Percentiles rank a stretch among this genome's conserved stretches.
phyloP scores from a whole-genome alignment of 2,113 vertebrate species.

The Tautogolabrus adspersus region DNA sequence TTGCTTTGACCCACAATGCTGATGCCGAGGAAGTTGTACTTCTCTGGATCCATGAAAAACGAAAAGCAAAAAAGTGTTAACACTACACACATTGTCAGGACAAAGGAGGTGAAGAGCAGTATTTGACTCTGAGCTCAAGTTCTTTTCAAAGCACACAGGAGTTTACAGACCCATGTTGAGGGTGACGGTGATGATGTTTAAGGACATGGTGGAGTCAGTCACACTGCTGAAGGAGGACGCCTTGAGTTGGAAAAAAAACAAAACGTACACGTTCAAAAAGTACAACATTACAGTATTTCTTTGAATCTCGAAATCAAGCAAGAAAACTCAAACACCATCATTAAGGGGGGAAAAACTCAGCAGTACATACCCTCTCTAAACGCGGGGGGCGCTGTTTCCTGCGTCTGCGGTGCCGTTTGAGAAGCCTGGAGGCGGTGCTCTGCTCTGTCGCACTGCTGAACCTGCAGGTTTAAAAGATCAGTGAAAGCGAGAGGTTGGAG shows the following conservation, averaged over 20 bases:
- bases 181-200: conserved; percentile 94
- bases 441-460: conserved; percentile 93
- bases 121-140: neutral
- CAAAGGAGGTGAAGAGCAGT: neutral
- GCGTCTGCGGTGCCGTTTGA: conserved; percentile 89
- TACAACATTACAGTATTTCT: no score
- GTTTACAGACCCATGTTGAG: conserved; percentile 91
- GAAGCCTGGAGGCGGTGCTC: conserved; percentile 89
- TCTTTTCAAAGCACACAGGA: neutral
- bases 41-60: conserved; percentile 80
- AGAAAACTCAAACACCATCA: neutral
- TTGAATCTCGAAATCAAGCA: no score
- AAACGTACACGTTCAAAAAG: neutral
- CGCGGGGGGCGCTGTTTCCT: conserved; percentile 91
- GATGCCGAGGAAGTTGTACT: conserved; percentile 94
- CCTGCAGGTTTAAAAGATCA: conserved; percentile 66
- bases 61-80: neutral
- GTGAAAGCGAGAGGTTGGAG: conserved; percentile 23
- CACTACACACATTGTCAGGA: neutral
- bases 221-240: conserved; percentile 93
- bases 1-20: conserved; percentile 95
- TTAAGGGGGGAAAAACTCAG: neutral
- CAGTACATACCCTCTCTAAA: conserved; percentile 86
- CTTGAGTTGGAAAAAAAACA: conserved; percentile 62
- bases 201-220: conserved; percentile 92